Evolutionary conservation across 2,113 vertebrate species (phyloP).

Genomic region (Ciconia boyciana): DNA sequence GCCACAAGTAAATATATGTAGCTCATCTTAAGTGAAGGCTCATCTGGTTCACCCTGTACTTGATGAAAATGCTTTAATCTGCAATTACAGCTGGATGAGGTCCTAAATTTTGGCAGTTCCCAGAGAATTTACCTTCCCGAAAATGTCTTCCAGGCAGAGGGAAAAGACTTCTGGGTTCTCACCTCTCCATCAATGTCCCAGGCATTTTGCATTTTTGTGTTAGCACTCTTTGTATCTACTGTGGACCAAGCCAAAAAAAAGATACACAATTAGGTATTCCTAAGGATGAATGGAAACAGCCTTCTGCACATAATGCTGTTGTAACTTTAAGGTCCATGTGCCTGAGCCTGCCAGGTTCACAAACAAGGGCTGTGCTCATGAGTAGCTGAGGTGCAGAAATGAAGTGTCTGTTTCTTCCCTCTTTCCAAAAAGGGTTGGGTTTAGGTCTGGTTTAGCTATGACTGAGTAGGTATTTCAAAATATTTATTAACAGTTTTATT

Average conservation of each 20-base stretch:
- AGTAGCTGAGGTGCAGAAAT: slow-evolving; percentile 1
- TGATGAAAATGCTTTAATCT: not conserved
- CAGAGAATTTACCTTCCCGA: not conserved
- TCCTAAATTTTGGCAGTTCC: not conserved
- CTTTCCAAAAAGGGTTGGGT: slow-evolving; percentile 20
- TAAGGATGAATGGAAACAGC: not conserved
- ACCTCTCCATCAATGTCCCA: not conserved
- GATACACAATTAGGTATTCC: not conserved
- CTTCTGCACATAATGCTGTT: not conserved
- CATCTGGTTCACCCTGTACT: not conserved
- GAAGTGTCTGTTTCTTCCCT: slow-evolving; percentile 34
- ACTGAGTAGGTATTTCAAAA: slow-evolving; percentile 62
- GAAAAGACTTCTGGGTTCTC: not conserved
- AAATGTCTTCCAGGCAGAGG: not conserved
- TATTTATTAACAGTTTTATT: slow-evolving; percentile 57
- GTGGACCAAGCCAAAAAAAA: not conserved
- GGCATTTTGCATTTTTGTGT: not conserved
- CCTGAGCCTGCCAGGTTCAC: slow-evolving; percentile 15
- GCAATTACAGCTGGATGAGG: not conserved
- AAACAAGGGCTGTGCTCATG: not conserved
- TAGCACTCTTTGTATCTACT: not conserved
- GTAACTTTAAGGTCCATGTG: not conserved
- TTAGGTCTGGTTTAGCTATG: slow-evolving; percentile 32
- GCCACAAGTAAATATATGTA: not conserved
- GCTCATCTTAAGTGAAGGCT: not conserved